Evolutionary conservation across 1,140 invertebrate genomes (phyloP), one percentile per base, ranked within the genome.

Genomic region (Zaprionus gabonicus): DNA sequence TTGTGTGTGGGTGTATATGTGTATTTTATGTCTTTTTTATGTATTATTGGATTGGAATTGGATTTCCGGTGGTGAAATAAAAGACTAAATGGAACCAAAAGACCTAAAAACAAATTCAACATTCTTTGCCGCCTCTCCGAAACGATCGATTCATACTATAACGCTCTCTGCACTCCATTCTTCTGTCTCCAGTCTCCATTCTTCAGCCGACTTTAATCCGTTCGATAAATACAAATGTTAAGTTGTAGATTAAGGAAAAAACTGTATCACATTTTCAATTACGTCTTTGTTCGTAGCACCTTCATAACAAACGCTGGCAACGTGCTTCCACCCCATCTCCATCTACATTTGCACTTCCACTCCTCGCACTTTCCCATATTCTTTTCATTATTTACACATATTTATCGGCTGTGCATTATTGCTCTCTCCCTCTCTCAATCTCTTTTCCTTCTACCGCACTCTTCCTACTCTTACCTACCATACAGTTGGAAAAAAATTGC

Each of bases 201-300:
- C 23, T 25, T 51, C 12, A 51, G 31, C 74, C 56, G 51, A 49
- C 46, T 23, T 44, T 38, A 56, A 28, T 58, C 36, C 27, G 63
- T 67, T 78, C 71, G 88, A 84, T 87, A 88, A 88, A 87, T 88
- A 87, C 81, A 80, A 51, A 51, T 51, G 46, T 51, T 77, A 77
- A 71, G 53, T 72, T 63, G 56, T 77, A 73, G 75, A 72, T 81
- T 88, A 88, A 87, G 81, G 85, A 87, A 87, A 88, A 90, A 90
- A 88, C 83, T 85, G 87, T 92, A 92, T 92, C 91, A 92, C 91
- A 92, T 92, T 92, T 91, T 84, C 88, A 90, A 88, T 92, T 92
- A 92, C 91, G 86, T 91, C 91, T 92, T 92, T 92, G 91, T 92
- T 91, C 83, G 80, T 92, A 92, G 91, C 91, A 92, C 91, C 91